Base-by-base conservation (phyloP, 2,113 vertebrate species). In the Hoplias malabaricus region DNA sequence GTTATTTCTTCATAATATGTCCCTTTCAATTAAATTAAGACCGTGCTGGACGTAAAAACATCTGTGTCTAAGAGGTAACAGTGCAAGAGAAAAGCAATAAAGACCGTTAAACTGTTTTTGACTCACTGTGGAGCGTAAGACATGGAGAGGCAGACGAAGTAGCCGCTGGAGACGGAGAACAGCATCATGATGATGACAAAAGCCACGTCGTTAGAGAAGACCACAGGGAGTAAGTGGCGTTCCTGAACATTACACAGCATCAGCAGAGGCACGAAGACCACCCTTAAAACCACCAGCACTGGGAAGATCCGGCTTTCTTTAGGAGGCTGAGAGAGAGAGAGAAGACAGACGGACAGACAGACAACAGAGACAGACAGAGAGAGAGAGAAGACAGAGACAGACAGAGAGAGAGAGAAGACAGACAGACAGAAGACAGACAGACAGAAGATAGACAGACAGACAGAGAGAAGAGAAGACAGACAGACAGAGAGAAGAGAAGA, bases 61-160 rank as follows among this genome's bases (percentile, higher is more conserved):
- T 34, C 25, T 36, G 68, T 31, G 50, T 4, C n/a, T n/a, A n/a
- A n/a, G n/a, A n/a, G n/a, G n/a, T n/a, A n/a, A n/a, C n/a, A n/a
- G n/a, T n/a, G n/a, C n/a, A n/a, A n/a, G n/a, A n/a, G n/a, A n/a
- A n/a, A n/a, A n/a, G n/a, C n/a, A n/a, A n/a, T n/a, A n/a, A n/a
- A n/a, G n/a, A n/a, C n/a, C n/a, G n/a, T n/a, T n/a, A n/a, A n/a
- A n/a, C n/a, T n/a, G n/a, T n/a, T n/a, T n/a, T n/a, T n/a, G n/a
- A 92, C 93, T 92, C 83, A 96, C 95, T 94, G 94, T 16, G 95
- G 95, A 0, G 94, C 95, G 75, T 95, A 93, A 74, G 94, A 94
- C 95, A 96, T 96, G 84, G 94, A 93, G 7, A 96, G 92, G 66
- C 94, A 95, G 74, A 94, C 92, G 0, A 91, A 93, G 86, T 96